Percentiles rank a stretch among this genome's conserved stretches.
Conservation (phyloP, 2,888 invertebrate species). For the Spilarctia lutea region DNA sequence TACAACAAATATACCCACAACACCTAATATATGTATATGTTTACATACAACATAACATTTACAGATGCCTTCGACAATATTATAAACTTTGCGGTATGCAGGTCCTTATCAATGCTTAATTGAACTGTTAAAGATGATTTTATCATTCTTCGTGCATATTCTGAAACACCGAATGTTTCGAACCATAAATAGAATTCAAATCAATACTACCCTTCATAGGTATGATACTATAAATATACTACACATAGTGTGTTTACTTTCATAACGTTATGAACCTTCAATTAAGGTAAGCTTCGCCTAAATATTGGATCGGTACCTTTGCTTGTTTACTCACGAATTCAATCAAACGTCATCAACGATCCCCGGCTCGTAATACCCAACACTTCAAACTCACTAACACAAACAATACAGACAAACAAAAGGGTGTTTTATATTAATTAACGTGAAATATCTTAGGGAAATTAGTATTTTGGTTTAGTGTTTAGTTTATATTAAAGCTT, state of each 20-base stretch:
- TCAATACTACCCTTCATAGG: neutral
- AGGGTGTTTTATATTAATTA: neutral
- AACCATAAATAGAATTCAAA: neutral
- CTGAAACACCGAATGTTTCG: neutral
- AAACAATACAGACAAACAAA: constrained; percentile 4
- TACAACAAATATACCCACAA: too few species aligned
- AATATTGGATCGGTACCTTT: constrained; percentile 9
- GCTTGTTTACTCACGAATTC: constrained; percentile 6
- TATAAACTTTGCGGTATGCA: neutral
- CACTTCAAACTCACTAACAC: constrained; percentile 4
- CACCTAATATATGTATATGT: too few species aligned
- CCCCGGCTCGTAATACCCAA: neutral
- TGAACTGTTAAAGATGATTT: neutral
- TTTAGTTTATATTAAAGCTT: neutral
- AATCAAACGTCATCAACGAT: constrained; percentile 13
- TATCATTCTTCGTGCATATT: neutral
- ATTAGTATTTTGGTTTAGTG: neutral
- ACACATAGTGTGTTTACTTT: neutral
- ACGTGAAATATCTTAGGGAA: constrained; percentile 1
- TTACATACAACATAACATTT: too few species aligned
- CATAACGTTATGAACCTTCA: constrained; percentile 3
- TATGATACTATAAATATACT: neutral
- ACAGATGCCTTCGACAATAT: too few species aligned
- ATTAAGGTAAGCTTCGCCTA: neutral
- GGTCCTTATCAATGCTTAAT: neutral